Evolutionary conservation across 2,113 vertebrate species (phyloP).

Genomic region (Haplochromis vanheusdeni): DNA sequence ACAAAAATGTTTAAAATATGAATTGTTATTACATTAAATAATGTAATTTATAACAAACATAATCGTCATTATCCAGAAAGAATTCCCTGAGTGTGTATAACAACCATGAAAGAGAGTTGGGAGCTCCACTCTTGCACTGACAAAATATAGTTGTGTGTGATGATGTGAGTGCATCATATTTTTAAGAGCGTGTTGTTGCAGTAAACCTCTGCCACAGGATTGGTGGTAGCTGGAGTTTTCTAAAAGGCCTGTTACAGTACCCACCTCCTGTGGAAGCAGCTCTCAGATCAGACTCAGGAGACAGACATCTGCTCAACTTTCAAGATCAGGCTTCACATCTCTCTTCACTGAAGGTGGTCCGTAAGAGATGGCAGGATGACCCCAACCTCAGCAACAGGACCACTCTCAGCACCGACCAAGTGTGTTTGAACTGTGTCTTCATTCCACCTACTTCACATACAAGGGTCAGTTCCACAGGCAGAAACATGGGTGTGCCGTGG

Average conservation of each 20-base stretch:
- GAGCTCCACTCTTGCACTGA: neutral
- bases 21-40: neutral
- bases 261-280: neutral
- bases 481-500: neutral
- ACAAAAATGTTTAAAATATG: neutral
- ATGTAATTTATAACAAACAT: neutral
- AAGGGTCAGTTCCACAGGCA: fast-evolving
- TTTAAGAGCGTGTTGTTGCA: neutral
- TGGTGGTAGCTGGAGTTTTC: neutral
- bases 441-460: neutral
- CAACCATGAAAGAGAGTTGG: neutral
- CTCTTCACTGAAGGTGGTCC: neutral
- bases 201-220: neutral
- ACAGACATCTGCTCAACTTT: neutral
- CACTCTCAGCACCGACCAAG: neutral
- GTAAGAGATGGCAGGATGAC: neutral
- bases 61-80: neutral
- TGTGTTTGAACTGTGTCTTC: neutral
- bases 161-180: neutral
- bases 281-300: neutral
- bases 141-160: neutral
- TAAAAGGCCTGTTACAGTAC: neutral
- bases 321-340: neutral
- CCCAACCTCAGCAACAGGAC: neutral
- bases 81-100: neutral